Evolutionary conservation across 2,113 vertebrate genomes (phyloP), one percentile per base, ranked within the genome.

Genomic region (Romanogobio albipinnatus): DNA sequence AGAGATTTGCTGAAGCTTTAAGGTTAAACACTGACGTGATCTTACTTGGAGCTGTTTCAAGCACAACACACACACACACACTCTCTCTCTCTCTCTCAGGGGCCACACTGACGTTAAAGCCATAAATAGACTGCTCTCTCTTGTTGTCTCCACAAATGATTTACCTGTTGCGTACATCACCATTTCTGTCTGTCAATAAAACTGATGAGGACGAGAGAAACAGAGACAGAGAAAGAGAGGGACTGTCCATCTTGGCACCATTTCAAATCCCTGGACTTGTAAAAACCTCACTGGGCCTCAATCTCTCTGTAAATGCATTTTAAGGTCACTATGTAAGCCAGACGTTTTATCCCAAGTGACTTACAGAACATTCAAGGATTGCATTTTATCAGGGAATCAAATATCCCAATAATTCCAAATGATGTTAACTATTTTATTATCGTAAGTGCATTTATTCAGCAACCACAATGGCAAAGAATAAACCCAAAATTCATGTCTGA

Each of bases 131-230:
- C 56, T 64, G 43, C 10, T 56, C 43, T 71, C 75, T 59, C 13
- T 14, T 76, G 74, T 68, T 47, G 11, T 79, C 84, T 81, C 71
- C 45, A 33, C 62, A 39, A 70, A 70, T 84, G 74, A 70, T 78
- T 45, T 77, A 36, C 81, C 81, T 71, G 43, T 70, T 73, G 75
- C 81, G 22, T 78, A 62, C 74, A 71, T 53, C 39, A 15, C 33
- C 11, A 36, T 53, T 80, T 64, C n/a, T 15, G 47, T 29, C 51
- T 75, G 74, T 61, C 49, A 77, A 71, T n/a, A 51, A 71, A 36
- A 36, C 2, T n/a, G 19, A 39, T 8, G 47, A 43, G 19, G 24
- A 24, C 62, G 26, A 39, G 56, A 33, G 24, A 58, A 71, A 47
- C 43, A 0, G 19, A 56, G 11, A 47, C 14, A 17, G 71, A 62